Evolutionary conservation across 2,113 vertebrate species (phyloP).

Genomic region (Glareola pratincola): DNA sequence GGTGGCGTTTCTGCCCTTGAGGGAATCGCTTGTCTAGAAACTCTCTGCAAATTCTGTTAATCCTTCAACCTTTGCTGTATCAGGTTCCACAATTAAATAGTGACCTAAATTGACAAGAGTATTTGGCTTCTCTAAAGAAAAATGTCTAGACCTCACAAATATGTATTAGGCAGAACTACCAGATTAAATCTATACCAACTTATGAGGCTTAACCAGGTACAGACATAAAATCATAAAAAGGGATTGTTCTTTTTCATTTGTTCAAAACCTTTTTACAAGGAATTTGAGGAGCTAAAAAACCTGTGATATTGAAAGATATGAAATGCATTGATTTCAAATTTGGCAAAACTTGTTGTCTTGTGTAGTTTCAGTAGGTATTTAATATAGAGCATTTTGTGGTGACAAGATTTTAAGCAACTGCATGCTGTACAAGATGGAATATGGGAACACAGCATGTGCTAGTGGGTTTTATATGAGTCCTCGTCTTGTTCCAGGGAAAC

Average conservation of each 20-base stretch:
- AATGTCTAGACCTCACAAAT: not conserved
- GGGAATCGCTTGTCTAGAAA: not conserved
- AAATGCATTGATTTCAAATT: not conserved
- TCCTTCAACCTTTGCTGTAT: not conserved
- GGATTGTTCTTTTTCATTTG: not conserved
- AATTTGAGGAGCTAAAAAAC: not conserved
- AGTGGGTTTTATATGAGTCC: not conserved
- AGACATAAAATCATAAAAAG: not conserved
- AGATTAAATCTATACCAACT: not conserved
- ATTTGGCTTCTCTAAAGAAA: not conserved
- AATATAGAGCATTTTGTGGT: not conserved
- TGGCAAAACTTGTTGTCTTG: not conserved
- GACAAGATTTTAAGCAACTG: not conserved
- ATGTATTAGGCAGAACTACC: accelerated
- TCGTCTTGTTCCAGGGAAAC: not conserved
- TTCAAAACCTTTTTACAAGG: not conserved
- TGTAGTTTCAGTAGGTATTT: not conserved
- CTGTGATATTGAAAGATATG: not conserved
- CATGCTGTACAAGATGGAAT: not conserved
- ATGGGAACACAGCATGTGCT: accelerated
- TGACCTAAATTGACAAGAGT: not conserved
- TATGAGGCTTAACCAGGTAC: not conserved
- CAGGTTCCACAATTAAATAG: not conserved
- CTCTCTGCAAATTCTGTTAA: not conserved
- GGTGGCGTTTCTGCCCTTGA: not conserved